Percentiles rank a stretch among this genome's conserved stretches.
Evolutionary conservation across 2,113 vertebrate genomes (phyloP).

Genomic region (Sylvilagus bachmani): DNA sequence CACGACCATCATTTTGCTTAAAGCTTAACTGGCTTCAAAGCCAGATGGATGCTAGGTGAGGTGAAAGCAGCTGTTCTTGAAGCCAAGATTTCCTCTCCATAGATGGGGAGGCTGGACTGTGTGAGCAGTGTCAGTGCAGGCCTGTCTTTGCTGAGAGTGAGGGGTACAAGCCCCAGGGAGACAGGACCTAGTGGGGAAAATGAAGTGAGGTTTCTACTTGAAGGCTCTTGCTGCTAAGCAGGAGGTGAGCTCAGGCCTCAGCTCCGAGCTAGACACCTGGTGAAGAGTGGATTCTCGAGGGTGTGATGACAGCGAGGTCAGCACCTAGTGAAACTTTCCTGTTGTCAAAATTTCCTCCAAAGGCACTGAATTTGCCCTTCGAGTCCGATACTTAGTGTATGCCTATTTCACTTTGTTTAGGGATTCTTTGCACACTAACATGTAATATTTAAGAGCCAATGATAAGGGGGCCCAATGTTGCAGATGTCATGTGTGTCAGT

Average conservation of each 20-base stretch:
- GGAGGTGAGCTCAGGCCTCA: neutral
- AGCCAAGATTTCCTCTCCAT: neutral
- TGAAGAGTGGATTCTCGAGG: neutral
- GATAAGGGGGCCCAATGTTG: neutral
- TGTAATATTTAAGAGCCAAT: neutral
- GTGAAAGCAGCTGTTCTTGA: neutral
- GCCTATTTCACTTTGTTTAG: neutral
- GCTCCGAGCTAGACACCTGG: neutral
- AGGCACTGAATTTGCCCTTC: neutral
- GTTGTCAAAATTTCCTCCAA: neutral
- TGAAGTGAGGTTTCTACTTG: neutral
- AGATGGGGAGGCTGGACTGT: neutral
- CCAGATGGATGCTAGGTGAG: neutral
- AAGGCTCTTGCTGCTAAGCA: neutral
- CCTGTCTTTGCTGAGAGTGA: neutral
- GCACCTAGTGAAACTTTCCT: neutral
- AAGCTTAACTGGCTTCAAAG: slow-evolving; percentile 8
- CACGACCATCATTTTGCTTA: neutral
- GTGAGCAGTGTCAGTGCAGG: neutral
- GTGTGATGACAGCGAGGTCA: neutral
- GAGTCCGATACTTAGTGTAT: neutral
- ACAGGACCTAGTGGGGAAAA: neutral
- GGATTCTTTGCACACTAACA: neutral
- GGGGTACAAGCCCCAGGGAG: neutral
- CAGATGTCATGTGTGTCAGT: neutral